Evolutionary conservation across 2,797 vertebrate genomes (phyloP).

Genomic region (Bradypus variegatus): DNA sequence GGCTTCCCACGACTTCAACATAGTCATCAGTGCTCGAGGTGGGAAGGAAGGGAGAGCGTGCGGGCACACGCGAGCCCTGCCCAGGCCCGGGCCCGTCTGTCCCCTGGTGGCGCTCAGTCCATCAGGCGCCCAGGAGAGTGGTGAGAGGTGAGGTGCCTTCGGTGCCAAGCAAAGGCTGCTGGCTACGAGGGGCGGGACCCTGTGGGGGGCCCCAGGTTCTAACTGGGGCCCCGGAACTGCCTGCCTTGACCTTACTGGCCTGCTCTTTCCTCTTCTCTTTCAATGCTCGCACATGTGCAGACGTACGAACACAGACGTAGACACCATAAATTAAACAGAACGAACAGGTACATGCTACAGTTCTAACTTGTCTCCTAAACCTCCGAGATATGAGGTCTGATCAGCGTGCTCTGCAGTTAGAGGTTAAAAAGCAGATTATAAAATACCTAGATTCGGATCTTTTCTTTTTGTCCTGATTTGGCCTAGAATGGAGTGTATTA

Average conservation of each 20-base stretch:
- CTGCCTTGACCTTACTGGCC: constrained; percentile 67
- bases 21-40: constrained; percentile 74
- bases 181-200: not conserved
- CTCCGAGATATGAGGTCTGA: constrained; percentile 87
- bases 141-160: constrained; percentile 65
- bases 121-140: constrained; percentile 63
- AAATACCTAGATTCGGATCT: constrained; percentile 90
- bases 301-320: constrained; percentile 50
- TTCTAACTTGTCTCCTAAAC: constrained; percentile 83
- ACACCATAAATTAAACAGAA: constrained; percentile 67
- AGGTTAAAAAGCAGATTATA: constrained; percentile 92
- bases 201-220: not conserved
- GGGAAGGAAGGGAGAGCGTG: constrained; percentile 66
- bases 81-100: constrained; percentile 38
- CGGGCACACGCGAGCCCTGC: not conserved
- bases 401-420: constrained; percentile 89
- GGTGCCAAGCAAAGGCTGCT: constrained; percentile 48
- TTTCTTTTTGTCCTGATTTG: constrained; percentile 92
- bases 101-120: constrained; percentile 62
- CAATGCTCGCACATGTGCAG: constrained; percentile 7
- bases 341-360: constrained; percentile 76
- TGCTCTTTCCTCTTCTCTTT: constrained; percentile 52
- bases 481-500: constrained; percentile 96
- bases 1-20: constrained; percentile 71
- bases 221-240: constrained; percentile 27